Base-by-base conservation (phyloP, 2,797 vertebrate species). In the Amphiprion clarkii region DNA sequence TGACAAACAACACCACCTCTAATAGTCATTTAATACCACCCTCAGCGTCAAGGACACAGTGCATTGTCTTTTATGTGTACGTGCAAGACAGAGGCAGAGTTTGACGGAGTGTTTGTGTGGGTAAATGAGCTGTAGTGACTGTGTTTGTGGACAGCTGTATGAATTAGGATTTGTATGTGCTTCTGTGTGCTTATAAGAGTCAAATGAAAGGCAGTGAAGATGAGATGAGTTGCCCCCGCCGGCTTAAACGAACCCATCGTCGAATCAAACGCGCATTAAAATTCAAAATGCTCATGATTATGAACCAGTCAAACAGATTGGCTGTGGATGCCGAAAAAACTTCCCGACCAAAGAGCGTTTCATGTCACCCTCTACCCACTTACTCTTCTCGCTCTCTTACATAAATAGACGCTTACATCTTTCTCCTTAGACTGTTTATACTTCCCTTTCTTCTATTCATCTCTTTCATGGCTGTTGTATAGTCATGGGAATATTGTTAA, bases 181-280 rank as follows among this genome's bases (percentile, higher is more conserved):
- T 5, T 42, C 6, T 63, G 23, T 36, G 49, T 12, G 42, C 46
- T 76, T 62, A 40, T 76, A 51, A 78, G 79, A 75, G 71, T 84
- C 67, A 73, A 84, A 86, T 85, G 69, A 88, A 89, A 84, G 73
- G 71, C 84, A 74, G 78, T 2, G 66, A 78, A 71, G 79, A 91
- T 63, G 71, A 79, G 66, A 84, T 72, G 73, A 81, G 69, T 59
- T 69, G 48, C 44, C 51, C 76, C 76, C 4, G 8, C 39, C 17
- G 4, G 68, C 72, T 83, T 67, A 85, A 87, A 86, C 56, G 31
- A 87, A 69, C 60, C 74, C 66, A 77, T 73, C 65, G 17, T 76
- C 52, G 21, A 87, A 85, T 85, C 81, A 86, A 83, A 85, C 12
- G 14, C 42, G 57, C 55, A 72, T 83, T 87, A 77, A 88, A 84